Conservation (phyloP, 2,888 invertebrate genomes). For the Chalcosyrphus nemorum region DNA sequence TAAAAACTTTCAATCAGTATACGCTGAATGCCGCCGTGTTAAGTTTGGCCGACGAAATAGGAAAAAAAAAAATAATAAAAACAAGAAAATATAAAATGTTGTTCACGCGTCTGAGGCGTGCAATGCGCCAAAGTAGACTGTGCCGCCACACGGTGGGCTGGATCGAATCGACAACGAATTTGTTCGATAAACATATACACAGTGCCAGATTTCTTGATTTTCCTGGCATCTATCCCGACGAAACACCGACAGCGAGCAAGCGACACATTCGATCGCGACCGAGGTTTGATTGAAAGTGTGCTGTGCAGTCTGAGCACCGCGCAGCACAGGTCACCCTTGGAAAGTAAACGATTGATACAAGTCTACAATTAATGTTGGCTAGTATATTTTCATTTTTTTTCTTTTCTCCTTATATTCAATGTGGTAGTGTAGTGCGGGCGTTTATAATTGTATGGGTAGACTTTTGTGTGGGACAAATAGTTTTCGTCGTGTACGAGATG, state of each 20-base stretch:
- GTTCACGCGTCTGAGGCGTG: conserved; percentile 50
- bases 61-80: background rate
- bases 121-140: conserved; percentile 59
- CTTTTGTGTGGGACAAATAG: conserved; percentile 35
- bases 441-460: conserved; percentile 37
- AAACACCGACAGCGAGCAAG: conserved; percentile 44
- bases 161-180: conserved; percentile 38
- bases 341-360: conserved; percentile 27
- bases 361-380: conserved; percentile 11
- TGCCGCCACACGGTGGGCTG: conserved; percentile 33
- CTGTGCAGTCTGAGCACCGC: conserved; percentile 38
- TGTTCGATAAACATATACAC: conserved; percentile 44
- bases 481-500: background rate
- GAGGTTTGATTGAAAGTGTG: conserved; percentile 54
- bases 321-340: conserved; percentile 39
- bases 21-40: conserved; percentile 3
- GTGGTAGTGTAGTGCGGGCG: conserved; percentile 25
- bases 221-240: conserved; percentile 29
- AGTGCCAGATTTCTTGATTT: conserved; percentile 34
- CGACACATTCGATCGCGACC: conserved; percentile 61
- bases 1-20: background rate
- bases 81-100: background rate
- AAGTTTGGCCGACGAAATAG: conserved; percentile 5
- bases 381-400: conserved; percentile 30
- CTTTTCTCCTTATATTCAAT: conserved; percentile 7